These are phyloP conservation scores for Brachystomella parvula DNA, from an alignment of 1,140 invertebrate species.

Conservation along the genomic window DNA sequence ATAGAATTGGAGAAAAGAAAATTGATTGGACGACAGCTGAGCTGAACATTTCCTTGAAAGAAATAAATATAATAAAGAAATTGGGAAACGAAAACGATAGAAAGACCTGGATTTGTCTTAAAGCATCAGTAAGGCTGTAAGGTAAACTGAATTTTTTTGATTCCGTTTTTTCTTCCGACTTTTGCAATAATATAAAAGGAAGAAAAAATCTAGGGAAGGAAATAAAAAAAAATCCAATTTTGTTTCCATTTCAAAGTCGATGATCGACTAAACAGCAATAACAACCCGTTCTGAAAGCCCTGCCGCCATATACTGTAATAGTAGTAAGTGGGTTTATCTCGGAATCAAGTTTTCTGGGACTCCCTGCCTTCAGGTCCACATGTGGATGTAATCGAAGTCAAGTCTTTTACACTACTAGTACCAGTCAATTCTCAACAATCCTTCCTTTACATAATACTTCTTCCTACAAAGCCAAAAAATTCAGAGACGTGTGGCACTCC, in stretches of 20 bases:
- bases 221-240: neutral
- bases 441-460: too few species aligned
- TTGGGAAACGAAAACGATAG: too few species aligned
- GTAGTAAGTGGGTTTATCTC: neutral
- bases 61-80: too few species aligned
- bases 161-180: neutral
- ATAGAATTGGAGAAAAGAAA: too few species aligned
- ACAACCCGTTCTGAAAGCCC: too few species aligned
- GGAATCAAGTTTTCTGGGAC: neutral
- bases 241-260: neutral
- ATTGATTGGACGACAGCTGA: too few species aligned
- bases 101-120: too few species aligned
- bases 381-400: neutral
- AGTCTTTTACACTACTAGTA: too few species aligned
- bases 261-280: neutral
- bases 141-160: neutral
- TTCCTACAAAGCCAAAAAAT: too few species aligned
- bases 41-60: too few species aligned
- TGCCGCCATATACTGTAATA: too few species aligned
- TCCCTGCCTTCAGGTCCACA: neutral
- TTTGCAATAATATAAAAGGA: neutral
- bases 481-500: slow-evolving; percentile 8
- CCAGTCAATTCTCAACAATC: neutral
- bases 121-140: too few species aligned
- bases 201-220: neutral